A percentile compares a stretch with the other conserved stretches of the same genome.
Conservation (phyloP, 2,888 invertebrate genomes). For the Drosophila neotestacea region DNA sequence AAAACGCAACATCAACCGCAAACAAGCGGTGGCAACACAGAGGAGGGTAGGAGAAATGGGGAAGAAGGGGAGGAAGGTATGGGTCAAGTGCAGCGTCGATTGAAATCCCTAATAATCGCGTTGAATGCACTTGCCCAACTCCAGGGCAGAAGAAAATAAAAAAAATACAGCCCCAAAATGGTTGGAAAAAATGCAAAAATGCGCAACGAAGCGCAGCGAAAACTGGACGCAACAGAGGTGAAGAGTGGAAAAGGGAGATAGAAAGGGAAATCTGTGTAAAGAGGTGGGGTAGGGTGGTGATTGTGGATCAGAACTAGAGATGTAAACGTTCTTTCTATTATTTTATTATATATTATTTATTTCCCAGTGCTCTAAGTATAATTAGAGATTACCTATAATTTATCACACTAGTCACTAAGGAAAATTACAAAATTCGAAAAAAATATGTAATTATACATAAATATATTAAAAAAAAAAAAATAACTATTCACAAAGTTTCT, state of each 20-base stretch:
- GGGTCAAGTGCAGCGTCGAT: slow-evolving; percentile 73
- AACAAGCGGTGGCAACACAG: slow-evolving; percentile 55
- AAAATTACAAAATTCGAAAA: too few relatives aligned
- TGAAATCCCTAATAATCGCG: slow-evolving; percentile 79
- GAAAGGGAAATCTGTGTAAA: too few relatives aligned
- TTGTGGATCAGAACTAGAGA: slow-evolving; percentile 8
- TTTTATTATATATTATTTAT: too few relatives aligned
- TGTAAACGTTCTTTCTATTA: too few relatives aligned
- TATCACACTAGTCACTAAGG: too few relatives aligned
- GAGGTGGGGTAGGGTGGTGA: not conserved
- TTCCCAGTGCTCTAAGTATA: too few relatives aligned
- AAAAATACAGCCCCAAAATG: slow-evolving; percentile 20
- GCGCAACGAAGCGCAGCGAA: slow-evolving; percentile 61
- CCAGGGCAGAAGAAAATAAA: slow-evolving; percentile 20
- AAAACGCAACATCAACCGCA: slow-evolving; percentile 72
- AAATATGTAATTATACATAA: too few relatives aligned
- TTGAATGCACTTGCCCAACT: slow-evolving; percentile 69
- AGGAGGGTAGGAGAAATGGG: not conserved
- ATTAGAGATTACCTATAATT: too few relatives aligned
- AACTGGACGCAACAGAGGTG: slow-evolving; percentile 33
- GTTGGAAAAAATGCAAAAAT: slow-evolving; percentile 74
- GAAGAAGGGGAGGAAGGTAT: not conserved
- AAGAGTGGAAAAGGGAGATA: too few relatives aligned
- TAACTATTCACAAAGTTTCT: too few relatives aligned
- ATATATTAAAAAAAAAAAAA: too few relatives aligned